phyloP scores from a whole-genome alignment of 1,140 invertebrate species.

The Ptiloglossa arizonensis region DNA sequence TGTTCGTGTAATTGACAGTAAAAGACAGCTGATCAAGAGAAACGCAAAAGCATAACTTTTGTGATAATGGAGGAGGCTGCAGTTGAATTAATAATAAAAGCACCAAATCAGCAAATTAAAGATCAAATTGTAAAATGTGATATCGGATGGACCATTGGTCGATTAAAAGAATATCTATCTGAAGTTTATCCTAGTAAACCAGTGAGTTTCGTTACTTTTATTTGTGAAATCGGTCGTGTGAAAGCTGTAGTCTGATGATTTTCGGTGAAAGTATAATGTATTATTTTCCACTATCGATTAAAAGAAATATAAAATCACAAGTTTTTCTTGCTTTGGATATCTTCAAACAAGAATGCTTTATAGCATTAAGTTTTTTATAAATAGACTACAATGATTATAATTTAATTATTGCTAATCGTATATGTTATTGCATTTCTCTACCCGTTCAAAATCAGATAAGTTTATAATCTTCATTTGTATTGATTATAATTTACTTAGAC shows the following conservation, averaged over 20 bases:
- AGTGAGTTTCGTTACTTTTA: constrained; percentile 83
- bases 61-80: constrained; percentile 79
- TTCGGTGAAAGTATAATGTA: constrained; percentile 18
- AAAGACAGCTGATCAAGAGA: constrained; percentile 47
- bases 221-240: constrained; percentile 73
- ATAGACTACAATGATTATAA: neutral
- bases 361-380: neutral
- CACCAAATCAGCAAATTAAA: constrained; percentile 93
- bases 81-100: constrained; percentile 91
- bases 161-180: constrained; percentile 91
- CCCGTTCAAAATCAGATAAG: neutral
- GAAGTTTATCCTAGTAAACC: constrained; percentile 94
- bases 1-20: constrained; percentile 18
- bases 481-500: neutral
- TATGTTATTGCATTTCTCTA: neutral
- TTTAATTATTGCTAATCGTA: neutral
- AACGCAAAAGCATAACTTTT: neutral
- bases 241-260: constrained; percentile 77
- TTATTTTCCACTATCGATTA: neutral
- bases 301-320: neutral
- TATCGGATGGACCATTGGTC: constrained; percentile 91
- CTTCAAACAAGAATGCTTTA: neutral
- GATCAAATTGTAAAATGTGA: constrained; percentile 92
- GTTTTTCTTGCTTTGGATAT: neutral
- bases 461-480: neutral